Conservation (phyloP, 2,797 vertebrate genomes). For the Gymnodraco acuticeps region DNA sequence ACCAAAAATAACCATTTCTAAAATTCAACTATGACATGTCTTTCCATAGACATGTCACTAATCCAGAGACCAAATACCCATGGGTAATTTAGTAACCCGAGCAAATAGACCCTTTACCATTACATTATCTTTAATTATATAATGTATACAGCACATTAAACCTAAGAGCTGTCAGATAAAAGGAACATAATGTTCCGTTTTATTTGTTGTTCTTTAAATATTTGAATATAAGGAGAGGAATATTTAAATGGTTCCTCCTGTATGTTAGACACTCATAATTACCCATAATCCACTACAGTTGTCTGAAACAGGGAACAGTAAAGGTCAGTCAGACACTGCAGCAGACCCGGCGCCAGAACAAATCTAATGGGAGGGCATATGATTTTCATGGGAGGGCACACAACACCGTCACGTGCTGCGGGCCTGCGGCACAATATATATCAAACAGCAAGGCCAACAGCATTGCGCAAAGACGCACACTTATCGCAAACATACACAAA, state of each 20-base stretch:
- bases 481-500: no score
- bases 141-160: no score
- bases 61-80: neutral
- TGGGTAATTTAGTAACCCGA: neutral
- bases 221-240: neutral
- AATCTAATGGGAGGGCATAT: no score
- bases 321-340: slow-evolving; percentile 16
- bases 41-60: neutral
- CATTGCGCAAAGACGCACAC: no score
- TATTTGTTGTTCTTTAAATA: no score
- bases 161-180: neutral
- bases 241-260: slow-evolving; percentile 32
- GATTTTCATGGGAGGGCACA: no score
- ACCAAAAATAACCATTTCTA: neutral
- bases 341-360: no score
- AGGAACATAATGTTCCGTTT: neutral
- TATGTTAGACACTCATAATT: slow-evolving; percentile 29
- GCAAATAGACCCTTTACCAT: neutral
- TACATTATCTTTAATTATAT: neutral
- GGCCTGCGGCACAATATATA: no score
- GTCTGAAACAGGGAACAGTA: slow-evolving; percentile 29
- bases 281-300: slow-evolving; percentile 16
- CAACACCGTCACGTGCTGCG: no score
- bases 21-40: neutral
- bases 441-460: no score